A percentile compares a stretch with the other conserved stretches of the same genome.
These are phyloP conservation scores for Xestia sexstrigata DNA, from an alignment of 2,888 invertebrate species.

Conservation along the genomic window DNA sequence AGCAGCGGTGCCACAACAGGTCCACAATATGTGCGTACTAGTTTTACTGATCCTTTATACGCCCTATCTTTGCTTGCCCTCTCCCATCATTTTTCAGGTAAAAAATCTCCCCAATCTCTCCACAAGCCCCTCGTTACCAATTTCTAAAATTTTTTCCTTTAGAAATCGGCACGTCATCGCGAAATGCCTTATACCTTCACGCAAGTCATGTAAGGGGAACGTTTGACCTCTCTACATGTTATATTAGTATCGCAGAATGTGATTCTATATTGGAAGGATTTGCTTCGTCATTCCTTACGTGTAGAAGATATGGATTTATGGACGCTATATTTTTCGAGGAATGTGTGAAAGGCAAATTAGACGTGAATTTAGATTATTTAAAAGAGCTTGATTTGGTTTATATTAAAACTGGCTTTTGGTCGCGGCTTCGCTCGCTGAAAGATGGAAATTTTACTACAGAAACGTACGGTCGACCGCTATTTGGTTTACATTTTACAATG, in stretches of 20 bases:
- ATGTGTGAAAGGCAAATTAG: not conserved
- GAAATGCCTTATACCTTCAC: conserved; percentile 23
- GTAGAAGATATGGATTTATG: not conserved
- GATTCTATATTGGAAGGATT: conserved; percentile 29
- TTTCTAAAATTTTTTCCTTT: conserved; percentile 15
- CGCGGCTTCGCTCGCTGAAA: not conserved
- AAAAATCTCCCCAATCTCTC: conserved; percentile 1
- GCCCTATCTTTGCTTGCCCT: not conserved
- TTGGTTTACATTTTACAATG: no score
- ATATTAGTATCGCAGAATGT: conserved; percentile 38
- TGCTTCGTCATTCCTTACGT: conserved; percentile 31
- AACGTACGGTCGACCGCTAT: no score
- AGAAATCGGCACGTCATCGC: conserved; percentile 51
- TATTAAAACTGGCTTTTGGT: not conserved
- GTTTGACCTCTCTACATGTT: conserved; percentile 54
- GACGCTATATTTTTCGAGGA: not conserved
- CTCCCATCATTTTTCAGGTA: not conserved
- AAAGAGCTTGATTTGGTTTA: not conserved
- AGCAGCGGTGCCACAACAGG: not conserved
- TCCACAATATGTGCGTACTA: not conserved
- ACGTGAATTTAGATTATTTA: not conserved
- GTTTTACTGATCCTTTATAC: not conserved
- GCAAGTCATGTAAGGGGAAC: conserved; percentile 59
- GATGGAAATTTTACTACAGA: not conserved
- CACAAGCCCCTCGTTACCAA: not conserved